phyloP scores from a whole-genome alignment of 2,113 vertebrate genomes.

The Neolamprologus brichardi region DNA sequence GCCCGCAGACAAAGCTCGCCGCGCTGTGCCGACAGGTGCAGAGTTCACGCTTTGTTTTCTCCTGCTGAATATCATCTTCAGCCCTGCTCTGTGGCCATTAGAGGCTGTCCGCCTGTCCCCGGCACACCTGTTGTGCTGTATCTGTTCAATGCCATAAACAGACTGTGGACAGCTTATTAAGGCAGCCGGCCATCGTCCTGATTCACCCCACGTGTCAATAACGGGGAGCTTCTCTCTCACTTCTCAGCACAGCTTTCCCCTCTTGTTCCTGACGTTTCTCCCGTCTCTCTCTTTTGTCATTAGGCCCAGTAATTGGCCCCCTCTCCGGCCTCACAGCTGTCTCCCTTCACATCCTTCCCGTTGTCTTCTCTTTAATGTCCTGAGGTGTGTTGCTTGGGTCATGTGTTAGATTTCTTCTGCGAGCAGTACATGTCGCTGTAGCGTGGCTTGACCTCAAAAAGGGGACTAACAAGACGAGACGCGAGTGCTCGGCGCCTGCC shows the following conservation, averaged over 20 bases:
- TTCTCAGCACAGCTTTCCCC: background rate
- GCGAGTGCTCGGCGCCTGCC: background rate
- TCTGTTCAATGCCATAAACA: constrained; percentile 3
- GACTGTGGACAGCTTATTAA: constrained; percentile 33
- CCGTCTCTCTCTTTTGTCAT: constrained; percentile 7
- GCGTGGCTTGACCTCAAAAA: constrained; percentile 2
- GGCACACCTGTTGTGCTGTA: constrained; percentile 1
- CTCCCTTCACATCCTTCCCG: background rate
- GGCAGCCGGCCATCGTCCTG: background rate
- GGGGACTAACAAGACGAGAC: constrained; percentile 43
- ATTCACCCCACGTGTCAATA: constrained; percentile 17
- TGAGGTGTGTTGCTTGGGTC: background rate
- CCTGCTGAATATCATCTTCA: background rate
- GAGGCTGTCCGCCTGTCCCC: background rate
- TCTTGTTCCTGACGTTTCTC: background rate
- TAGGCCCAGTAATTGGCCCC: constrained; percentile 29
- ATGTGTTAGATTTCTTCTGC: background rate
- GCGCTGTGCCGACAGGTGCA: background rate
- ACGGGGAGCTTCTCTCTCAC: background rate
- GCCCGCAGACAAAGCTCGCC: background rate
- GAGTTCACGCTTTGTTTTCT: background rate
- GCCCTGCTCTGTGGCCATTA: constrained; percentile 9
- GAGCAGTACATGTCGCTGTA: background rate
- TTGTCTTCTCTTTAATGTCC: background rate
- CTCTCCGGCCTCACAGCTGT: background rate